phyloP scores from a whole-genome alignment of 2,113 vertebrate species.

The Miniopterus natalensis region DNA sequence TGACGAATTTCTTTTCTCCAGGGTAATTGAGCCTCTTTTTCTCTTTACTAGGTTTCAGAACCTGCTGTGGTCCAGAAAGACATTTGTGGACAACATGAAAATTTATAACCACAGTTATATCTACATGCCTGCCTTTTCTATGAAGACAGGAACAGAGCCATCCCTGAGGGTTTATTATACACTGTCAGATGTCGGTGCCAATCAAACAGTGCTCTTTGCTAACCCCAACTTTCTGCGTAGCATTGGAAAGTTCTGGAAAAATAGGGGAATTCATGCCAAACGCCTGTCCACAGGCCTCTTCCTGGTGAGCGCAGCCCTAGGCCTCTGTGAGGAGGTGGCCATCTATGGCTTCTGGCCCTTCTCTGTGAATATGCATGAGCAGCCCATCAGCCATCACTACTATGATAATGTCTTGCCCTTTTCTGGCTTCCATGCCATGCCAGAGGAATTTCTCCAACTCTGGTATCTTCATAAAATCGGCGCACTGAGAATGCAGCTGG shows the following conservation, averaged over 20 bases:
- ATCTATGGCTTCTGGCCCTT: conserved; percentile 99
- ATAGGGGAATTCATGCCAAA: conserved; percentile 93
- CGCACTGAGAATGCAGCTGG: conserved; percentile 92
- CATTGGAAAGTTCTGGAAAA: conserved; percentile 96
- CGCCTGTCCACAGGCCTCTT: conserved; percentile 97
- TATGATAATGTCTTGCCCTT: conserved; percentile 96
- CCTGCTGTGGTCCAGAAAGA: conserved; percentile 96
- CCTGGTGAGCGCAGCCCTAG: conserved; percentile 95
- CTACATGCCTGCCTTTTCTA: conserved; percentile 99
- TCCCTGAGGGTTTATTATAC: conserved; percentile 95
- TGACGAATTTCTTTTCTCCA: neutral
- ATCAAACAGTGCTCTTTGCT: conserved; percentile 96
- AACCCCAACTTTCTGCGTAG: conserved; percentile 95
- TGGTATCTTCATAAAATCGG: conserved; percentile 98
- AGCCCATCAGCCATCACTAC: conserved; percentile 97
- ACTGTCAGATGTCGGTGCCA: conserved; percentile 92
- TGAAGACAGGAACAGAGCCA: conserved; percentile 94
- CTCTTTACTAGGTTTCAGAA: conserved; percentile 93
- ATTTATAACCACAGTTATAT: conserved; percentile 96
- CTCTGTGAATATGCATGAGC: conserved; percentile 90
- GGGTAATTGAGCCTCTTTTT: conserved; percentile 59
- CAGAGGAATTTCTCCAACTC: conserved; percentile 97
- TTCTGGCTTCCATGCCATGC: conserved; percentile 97
- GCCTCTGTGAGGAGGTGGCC: conserved; percentile 96
- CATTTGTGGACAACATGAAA: conserved; percentile 95